phyloP scores from a whole-genome alignment of 2,888 invertebrate species.

The Cactoblastis cactorum region DNA sequence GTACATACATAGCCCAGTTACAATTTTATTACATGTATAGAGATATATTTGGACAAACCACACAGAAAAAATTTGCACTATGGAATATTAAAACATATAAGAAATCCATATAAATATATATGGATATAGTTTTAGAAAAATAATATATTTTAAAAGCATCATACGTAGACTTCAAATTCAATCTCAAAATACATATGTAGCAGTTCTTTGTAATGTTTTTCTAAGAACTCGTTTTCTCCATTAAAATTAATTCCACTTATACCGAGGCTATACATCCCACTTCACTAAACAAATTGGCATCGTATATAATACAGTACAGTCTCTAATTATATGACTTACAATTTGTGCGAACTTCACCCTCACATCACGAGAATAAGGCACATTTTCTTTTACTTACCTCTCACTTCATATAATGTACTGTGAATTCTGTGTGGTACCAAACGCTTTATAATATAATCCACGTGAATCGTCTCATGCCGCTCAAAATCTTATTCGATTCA shows the following conservation, averaged over 20 bases:
- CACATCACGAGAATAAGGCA: background rate
- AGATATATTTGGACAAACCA: too few relatives aligned
- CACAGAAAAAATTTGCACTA: too few relatives aligned
- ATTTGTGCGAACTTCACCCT: background rate
- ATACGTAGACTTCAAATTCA: too few relatives aligned
- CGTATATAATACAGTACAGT: background rate
- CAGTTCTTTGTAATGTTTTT: too few relatives aligned
- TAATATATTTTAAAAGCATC: too few relatives aligned
- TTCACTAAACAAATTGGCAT: background rate
- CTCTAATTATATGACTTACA: background rate
- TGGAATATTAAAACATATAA: too few relatives aligned
- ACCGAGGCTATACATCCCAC: background rate
- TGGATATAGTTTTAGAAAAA: too few relatives aligned
- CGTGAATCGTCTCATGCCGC: slow-evolving; percentile 35
- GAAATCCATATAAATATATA: too few relatives aligned
- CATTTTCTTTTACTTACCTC: background rate
- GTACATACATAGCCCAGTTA: too few relatives aligned
- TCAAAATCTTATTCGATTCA: slow-evolving; percentile 41
- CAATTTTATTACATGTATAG: too few relatives aligned
- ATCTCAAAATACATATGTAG: too few relatives aligned
- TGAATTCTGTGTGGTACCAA: background rate
- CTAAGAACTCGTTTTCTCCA: background rate
- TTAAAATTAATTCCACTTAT: background rate
- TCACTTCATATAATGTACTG: background rate
- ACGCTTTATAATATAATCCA: slow-evolving; percentile 10